Percentiles rank a stretch among this genome's conserved stretches.
Evolutionary conservation across 30 jellyfish, hydroid and myxozoan genomes (phyloP).

Genomic region (Nemopilema nomurai): DNA sequence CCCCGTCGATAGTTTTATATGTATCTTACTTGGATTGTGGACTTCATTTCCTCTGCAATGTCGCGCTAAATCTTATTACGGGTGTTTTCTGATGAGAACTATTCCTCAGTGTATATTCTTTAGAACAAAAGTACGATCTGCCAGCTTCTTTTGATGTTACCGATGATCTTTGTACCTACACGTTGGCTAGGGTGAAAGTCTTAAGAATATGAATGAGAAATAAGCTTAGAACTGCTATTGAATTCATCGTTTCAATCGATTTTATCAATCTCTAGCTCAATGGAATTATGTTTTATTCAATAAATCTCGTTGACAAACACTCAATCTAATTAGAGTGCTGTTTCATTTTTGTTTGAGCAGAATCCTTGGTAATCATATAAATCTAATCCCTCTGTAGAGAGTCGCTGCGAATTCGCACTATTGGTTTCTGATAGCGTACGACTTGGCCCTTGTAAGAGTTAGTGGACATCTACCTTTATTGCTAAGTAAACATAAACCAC

Average conservation of each 20-base stretch:
- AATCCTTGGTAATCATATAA: background rate
- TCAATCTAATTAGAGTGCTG: background rate
- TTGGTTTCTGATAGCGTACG: background rate
- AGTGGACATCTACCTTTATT: background rate
- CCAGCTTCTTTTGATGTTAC: conserved; percentile 6
- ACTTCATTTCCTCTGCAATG: conserved; percentile 41
- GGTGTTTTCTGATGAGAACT: conserved; percentile 16
- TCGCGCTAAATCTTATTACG: conserved; percentile 4
- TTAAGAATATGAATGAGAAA: background rate
- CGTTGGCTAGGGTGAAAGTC: background rate
- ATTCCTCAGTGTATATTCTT: background rate
- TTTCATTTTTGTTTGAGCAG: background rate
- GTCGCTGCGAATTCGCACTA: background rate
- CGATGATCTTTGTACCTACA: background rate
- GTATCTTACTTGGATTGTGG: background rate
- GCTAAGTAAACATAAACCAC: no score
- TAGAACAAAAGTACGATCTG: background rate
- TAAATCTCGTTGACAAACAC: background rate
- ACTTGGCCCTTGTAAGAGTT: background rate
- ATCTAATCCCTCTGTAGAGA: background rate
- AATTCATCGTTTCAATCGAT: background rate
- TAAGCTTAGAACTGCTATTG: background rate
- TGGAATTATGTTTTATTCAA: background rate
- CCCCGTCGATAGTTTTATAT: background rate
- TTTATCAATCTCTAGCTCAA: background rate